Conservation (phyloP, 2,113 vertebrate genomes). For the Carlito syrichta region DNA sequence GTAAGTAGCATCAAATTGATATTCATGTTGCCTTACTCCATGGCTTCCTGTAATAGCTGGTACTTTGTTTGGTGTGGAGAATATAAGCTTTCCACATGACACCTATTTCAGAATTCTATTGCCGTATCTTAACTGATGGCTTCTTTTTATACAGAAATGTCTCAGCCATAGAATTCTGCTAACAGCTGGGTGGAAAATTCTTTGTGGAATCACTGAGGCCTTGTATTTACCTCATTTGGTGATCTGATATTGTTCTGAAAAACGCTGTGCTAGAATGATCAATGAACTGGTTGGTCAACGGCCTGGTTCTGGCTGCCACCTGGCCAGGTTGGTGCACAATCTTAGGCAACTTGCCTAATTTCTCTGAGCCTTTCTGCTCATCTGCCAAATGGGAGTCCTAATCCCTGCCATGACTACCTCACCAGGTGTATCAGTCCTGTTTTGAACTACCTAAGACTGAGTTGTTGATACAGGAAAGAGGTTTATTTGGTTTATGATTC, state of each 20-base stretch:
- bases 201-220: background rate
- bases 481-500: too few relatives aligned
- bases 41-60: background rate
- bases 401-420: background rate
- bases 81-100: background rate
- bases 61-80: background rate
- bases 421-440: too few relatives aligned
- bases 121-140: background rate
- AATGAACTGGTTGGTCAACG: background rate
- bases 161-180: background rate
- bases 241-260: background rate
- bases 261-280: background rate
- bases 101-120: background rate
- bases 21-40: background rate
- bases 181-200: background rate
- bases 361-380: background rate
- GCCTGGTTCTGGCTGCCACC: background rate
- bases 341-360: background rate
- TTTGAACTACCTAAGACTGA: too few relatives aligned
- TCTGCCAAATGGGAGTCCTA: background rate
- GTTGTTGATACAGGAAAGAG: too few relatives aligned
- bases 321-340: background rate
- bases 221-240: background rate
- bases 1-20: background rate
- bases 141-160: background rate